Base-by-base conservation (phyloP, 1,140 invertebrate genomes). In the Hycleus cichorii region DNA sequence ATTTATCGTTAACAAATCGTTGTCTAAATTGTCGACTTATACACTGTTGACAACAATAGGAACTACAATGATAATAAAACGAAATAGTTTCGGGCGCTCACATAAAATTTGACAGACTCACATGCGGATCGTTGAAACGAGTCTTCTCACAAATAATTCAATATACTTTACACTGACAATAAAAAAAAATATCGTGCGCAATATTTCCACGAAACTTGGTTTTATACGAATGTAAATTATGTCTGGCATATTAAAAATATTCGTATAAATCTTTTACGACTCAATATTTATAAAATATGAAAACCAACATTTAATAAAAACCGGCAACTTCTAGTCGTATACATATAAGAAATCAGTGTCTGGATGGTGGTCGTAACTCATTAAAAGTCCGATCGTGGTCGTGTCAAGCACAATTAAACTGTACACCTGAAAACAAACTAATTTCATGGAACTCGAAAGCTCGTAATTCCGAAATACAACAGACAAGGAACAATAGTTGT, bases 171-270 rank as follows among this genome's bases (percentile, higher is more conserved):
- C 51, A 46, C 51, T 32, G 24, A 53, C 39, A 44, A 45, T 53
- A 53, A 53, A 53, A 53, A n/a, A 53, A 53, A 32, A 18, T 18
- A 18, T 18, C 18, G 18, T 18, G 18, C 38, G 51, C 51, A 53
- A 32, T 45, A 42, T 45, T 52, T 45, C 51, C 42, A 53, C 46
- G 45, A 53, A 53, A 53, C 39, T 53, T 43, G 25, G 51, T 53
- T 53, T 53, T 53, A 53, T 53, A 46, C 32, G 51, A 53, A 53
- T 53, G 42, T 53, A 53, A 53, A 53, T 42, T 53, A 53, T 42
- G 51, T 53, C 51, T 53, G 26, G 40, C 44, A 45, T 53, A 53
- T 53, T 53, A 53, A 52, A 52, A 52, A 52, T 52, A 43, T 52
- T 52, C 50, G 50, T 52, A 18, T 18, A 52, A 53, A 53, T 53